These are phyloP conservation scores for Melipona bicolor DNA, from an alignment of 2,888 invertebrate species.

Conservation along the genomic window DNA sequence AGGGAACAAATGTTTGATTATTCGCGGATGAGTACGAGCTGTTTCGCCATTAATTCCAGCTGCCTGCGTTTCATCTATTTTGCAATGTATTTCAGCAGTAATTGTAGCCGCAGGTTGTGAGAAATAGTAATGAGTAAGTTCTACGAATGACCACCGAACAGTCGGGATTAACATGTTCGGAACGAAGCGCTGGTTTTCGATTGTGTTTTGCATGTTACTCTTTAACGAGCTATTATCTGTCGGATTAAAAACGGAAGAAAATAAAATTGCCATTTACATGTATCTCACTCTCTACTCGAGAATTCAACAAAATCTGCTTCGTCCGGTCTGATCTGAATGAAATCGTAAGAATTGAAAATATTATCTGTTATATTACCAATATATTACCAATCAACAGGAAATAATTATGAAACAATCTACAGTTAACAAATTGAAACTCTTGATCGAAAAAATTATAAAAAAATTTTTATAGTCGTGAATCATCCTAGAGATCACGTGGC, in stretches of 20 bases:
- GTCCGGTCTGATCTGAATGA: too few relatives aligned
- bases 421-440: background rate
- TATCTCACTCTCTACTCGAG: too few relatives aligned
- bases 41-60: background rate
- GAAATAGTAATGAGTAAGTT: background rate
- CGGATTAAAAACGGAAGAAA: background rate
- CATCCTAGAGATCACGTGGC: too few relatives aligned
- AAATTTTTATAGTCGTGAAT: background rate
- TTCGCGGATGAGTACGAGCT: background rate
- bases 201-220: background rate
- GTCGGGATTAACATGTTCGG: background rate
- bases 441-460: background rate
- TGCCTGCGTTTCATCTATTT: slow-evolving; percentile 1
- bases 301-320: too few relatives aligned
- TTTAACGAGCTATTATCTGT: background rate
- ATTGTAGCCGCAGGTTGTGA: background rate
- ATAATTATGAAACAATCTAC: too few relatives aligned
- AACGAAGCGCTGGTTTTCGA: background rate
- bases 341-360: too few relatives aligned
- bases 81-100: background rate
- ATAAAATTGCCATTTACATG: background rate
- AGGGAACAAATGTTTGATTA: background rate
- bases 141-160: background rate
- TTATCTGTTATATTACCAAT: too few relatives aligned
- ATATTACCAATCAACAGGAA: too few relatives aligned